These are phyloP conservation scores for Hypolimnas misippus DNA, from an alignment of 2,888 invertebrate species.

Conservation along the genomic window DNA sequence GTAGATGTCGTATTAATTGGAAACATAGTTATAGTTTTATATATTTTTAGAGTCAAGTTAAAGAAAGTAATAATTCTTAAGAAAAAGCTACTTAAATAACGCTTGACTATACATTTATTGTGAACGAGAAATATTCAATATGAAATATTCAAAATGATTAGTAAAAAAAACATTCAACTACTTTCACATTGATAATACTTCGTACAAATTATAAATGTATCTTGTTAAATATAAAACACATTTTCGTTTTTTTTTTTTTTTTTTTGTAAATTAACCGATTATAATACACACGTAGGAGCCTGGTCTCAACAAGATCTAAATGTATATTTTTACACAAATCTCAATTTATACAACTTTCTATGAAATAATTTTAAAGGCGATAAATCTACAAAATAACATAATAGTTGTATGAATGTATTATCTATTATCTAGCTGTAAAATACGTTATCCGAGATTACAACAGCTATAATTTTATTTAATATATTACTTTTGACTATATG, in stretches of 20 bases:
- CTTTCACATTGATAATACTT: neutral
- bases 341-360: slow-evolving; percentile 1
- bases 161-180: neutral
- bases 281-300: neutral
- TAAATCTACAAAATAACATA: neutral
- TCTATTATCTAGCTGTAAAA: neutral
- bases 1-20: neutral
- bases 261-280: no score
- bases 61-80: slow-evolving; percentile 1
- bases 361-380: slow-evolving; percentile 6
- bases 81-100: neutral
- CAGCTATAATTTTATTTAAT: neutral
- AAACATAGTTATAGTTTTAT: neutral
- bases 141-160: no score
- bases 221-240: neutral
- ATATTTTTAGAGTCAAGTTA: slow-evolving; percentile 4
- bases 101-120: slow-evolving; percentile 9
- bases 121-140: slow-evolving; percentile 7
- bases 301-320: neutral
- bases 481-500: neutral
- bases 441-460: slow-evolving; percentile 2
- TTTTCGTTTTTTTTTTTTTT: no score
- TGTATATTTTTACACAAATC: neutral
- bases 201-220: neutral
- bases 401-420: neutral